Base-by-base conservation (phyloP, 2,113 vertebrate species). In the Neotragus moschatus region DNA sequence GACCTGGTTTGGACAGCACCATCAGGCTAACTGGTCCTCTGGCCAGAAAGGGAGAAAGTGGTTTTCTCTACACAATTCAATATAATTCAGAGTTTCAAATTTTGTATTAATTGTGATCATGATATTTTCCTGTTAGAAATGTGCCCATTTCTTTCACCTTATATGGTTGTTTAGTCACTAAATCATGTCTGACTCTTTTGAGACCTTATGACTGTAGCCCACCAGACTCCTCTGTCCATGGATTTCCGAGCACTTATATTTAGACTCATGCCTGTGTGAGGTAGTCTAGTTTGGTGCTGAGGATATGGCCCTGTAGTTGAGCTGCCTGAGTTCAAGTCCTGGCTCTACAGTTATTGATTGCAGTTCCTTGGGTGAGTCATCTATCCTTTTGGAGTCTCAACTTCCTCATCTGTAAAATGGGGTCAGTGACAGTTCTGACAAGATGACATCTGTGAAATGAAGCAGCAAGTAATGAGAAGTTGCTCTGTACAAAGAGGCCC, bases 261-360 rank as follows among this genome's bases (percentile, higher is more conserved):
- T 56, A 43, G 28, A 61, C 14, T 7, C 1, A 2, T 36, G 9
- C 26, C 2, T 0, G 0, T 3, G 7, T 12, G 12, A 79, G 26
- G 63, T 14, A 0, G 7, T 43, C 66, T 5, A 16, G 84, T 19
- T 33, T 14, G 7, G 33, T 17, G 45, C 26, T 39, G 39, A 55
- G 16, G 43, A 7, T 43, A 0, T 7, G 39, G 36, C n/a, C 13
- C 79, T 49, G 12, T 13, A 2, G 49, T 56, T 3, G 28, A 39
- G 43, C 60, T 39, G 61, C n/a, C 66, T 56, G 30, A 81, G 33
- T 47, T 33, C 66, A 16, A n/a, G 70, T 58, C 28, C 86, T 23
- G n/a, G 53, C 39, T 45, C 33, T 47, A 51, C 3, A 16, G 11
- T 43, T 28, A 23, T 53, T 17, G 13, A 36, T 16, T 16, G 2